Conservation (phyloP, 1,140 invertebrate species). For the Nymphalis io region DNA sequence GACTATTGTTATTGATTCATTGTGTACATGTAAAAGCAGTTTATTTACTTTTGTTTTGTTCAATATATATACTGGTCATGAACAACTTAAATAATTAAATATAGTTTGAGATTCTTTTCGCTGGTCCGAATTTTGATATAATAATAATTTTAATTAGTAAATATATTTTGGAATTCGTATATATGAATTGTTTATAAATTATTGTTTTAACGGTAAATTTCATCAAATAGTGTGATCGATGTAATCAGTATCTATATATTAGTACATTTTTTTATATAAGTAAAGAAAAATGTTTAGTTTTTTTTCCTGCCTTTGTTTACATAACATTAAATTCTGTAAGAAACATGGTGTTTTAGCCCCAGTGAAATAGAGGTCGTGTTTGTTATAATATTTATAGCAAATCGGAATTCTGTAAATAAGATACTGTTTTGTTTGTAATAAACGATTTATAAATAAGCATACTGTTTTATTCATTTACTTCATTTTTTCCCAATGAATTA, state of each 20-base stretch:
- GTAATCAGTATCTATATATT: no score
- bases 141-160: no score
- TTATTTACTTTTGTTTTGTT: background rate
- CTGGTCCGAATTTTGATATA: no score
- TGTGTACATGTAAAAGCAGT: background rate
- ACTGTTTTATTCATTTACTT: slow-evolving; percentile 17
- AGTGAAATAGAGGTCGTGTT: slow-evolving; percentile 23
- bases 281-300: background rate
- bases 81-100: no score
- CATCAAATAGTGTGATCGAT: no score
- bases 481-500: no score
- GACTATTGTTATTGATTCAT: slow-evolving; percentile 3
- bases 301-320: slow-evolving; percentile 5
- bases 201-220: no score
- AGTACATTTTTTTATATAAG: background rate
- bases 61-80: background rate
- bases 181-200: no score
- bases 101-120: no score
- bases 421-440: slow-evolving; percentile 47
- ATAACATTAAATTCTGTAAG: background rate
- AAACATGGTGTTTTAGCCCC: slow-evolving; percentile 7
- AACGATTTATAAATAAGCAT: slow-evolving; percentile 17
- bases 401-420: slow-evolving; percentile 35
- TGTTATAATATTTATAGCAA: slow-evolving; percentile 74
- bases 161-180: background rate